Conservation (phyloP, 64 coral and sea anemone species). For the Actinia tenebrosa region DNA sequence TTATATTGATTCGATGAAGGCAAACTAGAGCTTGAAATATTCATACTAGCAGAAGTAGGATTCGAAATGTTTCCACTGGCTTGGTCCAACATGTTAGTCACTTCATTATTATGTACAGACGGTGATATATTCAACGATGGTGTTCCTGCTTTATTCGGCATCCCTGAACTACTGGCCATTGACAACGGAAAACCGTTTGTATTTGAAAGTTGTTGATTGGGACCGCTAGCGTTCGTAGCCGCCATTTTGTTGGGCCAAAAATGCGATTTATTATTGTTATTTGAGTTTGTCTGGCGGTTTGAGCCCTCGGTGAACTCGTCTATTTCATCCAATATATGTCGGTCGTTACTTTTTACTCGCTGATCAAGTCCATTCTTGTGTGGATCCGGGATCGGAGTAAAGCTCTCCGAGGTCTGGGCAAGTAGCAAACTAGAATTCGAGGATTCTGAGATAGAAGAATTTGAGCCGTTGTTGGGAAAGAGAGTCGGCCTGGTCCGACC, state of each 20-base stretch:
- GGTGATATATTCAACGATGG: constrained; percentile 19
- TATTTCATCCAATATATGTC: constrained; percentile 56
- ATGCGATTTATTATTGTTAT: constrained; percentile 66
- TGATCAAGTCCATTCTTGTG: constrained; percentile 46
- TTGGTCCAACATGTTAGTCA: constrained; percentile 6
- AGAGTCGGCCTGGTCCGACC: constrained; percentile 29
- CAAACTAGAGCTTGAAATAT: neutral
- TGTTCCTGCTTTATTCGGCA: constrained; percentile 40
- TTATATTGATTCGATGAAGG: constrained; percentile 33
- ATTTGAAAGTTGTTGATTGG: constrained; percentile 40
- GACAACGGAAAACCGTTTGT: constrained; percentile 58
- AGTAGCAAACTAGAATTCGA: constrained; percentile 44
- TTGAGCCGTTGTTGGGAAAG: constrained; percentile 15
- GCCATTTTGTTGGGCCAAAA: constrained; percentile 70
- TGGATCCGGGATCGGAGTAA: constrained; percentile 13
- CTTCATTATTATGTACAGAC: constrained; percentile 19
- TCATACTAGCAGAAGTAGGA: constrained; percentile 26
- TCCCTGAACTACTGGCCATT: constrained; percentile 36
- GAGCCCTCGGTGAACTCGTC: constrained; percentile 40
- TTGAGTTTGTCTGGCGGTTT: constrained; percentile 26
- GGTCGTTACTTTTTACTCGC: constrained; percentile 18
- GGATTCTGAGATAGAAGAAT: constrained; percentile 42
- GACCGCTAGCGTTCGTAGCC: constrained; percentile 42
- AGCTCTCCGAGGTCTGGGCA: constrained; percentile 36
- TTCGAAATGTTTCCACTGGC: neutral